Base-by-base conservation (phyloP, 1,140 invertebrate genomes). In the Bombus superbus region DNA sequence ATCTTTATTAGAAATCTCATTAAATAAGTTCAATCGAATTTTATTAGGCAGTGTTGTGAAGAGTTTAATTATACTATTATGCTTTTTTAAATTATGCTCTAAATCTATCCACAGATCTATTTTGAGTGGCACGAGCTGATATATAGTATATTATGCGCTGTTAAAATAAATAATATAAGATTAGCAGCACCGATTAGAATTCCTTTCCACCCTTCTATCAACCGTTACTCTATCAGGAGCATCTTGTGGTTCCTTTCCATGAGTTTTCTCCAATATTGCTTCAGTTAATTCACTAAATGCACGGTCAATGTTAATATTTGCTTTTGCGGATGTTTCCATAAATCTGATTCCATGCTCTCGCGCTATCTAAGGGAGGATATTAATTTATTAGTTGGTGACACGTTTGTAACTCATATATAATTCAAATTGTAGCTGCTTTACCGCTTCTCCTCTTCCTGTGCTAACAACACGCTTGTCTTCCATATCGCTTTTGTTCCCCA, bases 401-500 rank as follows among this genome's bases (percentile, higher is more conserved):
- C 59, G n/a, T n/a, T 62, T 32, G 1, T 22, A 35, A 40, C 2
- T n/a, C 35, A 59, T 0, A 57, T 53, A 71, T 11, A 72, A 78
- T 71, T 83, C 57, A 66, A n/a, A 18, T 77, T 77, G n/a, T 15
- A 15, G 3, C 5, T 71, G 76, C 3, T 81, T 96, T 96, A 98
- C 98, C 86, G 97, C 97, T 96, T 99, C 98, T 92, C 98, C 98
- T 92, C 97, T 96, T 92, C 98, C 98, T 94, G 97, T 98, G 89
- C 96, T 97, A 85, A 99, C 98, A 92, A 98, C 97, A 95, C 99
- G 96, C 95, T 98, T 99, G 92, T 99, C 98, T 93, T 99, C 98
- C 98, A 99, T 99, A 96, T 99, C 99, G 97, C 99, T 99, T 96
- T 99, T 99, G 95, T 99, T 99, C 78, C 99, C 99, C 91, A 99